Evolutionary conservation across 2,888 invertebrate species (phyloP).

Genomic region (Acanthosepion esculentum): DNA sequence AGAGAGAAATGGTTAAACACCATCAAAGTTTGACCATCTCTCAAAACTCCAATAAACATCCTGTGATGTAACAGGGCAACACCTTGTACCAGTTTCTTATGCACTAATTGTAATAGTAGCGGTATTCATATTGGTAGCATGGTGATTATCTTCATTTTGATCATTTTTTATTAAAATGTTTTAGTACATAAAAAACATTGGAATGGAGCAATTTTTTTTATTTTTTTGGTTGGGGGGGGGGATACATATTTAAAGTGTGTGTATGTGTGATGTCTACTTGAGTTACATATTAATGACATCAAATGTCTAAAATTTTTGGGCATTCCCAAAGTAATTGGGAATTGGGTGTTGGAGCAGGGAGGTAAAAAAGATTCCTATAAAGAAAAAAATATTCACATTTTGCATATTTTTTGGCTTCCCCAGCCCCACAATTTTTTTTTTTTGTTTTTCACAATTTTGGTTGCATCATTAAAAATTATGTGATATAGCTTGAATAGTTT

Average conservation of each 20-base stretch:
- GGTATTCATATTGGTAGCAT: neutral
- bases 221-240: neutral
- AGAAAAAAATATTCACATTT: no score
- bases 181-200: neutral
- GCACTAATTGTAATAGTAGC: neutral
- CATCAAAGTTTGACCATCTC: neutral
- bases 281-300: neutral
- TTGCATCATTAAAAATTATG: neutral
- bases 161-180: neutral
- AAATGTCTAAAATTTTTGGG: neutral
- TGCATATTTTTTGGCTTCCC: no score
- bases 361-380: no score
- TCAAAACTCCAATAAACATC: neutral
- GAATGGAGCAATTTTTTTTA: neutral
- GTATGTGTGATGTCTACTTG: neutral
- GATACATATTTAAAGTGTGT: no score
- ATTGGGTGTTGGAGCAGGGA: no score
- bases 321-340: neutral
- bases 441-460: neutral
- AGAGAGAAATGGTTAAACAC: neutral
- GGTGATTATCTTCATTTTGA: neutral
- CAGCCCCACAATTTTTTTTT: no score
- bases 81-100: constrained; percentile 24
- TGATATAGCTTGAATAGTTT: neutral
- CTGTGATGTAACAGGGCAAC: neutral